Percentiles rank a stretch among this genome's conserved stretches.
Evolutionary conservation across 2,113 vertebrate species (phyloP).

Genomic region (Puma concolor): DNA sequence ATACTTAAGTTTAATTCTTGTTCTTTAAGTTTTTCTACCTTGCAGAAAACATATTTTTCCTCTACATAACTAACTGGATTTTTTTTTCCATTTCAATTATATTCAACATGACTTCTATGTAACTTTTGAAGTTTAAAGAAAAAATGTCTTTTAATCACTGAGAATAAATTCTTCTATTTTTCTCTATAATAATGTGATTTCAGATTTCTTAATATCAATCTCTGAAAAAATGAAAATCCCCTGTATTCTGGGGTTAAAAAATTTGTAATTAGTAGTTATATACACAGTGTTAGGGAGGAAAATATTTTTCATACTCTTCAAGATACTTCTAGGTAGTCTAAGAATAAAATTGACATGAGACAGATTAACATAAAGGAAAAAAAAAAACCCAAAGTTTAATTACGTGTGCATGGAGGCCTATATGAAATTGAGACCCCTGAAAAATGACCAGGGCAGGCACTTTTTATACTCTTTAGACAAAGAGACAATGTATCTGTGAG

Average conservation of each 20-base stretch:
- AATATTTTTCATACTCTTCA: neutral
- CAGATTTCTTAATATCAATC: neutral
- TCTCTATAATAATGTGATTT: neutral
- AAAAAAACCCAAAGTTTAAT: neutral
- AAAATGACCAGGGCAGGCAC: neutral
- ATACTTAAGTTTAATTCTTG: neutral
- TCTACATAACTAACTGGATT: neutral
- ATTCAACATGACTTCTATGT: neutral
- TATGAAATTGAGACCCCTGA: neutral
- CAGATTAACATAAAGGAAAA: neutral
- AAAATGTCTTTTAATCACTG: neutral
- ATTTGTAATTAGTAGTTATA: neutral
- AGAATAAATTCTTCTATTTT: neutral
- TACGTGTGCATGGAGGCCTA: neutral
- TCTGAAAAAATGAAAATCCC: neutral
- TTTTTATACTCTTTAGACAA: neutral
- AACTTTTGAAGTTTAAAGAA: neutral
- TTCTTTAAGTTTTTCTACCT: neutral
- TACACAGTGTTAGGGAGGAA: neutral
- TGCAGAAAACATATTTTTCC: neutral
- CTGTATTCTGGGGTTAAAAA: neutral
- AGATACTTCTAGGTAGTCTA: neutral
- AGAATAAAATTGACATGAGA: neutral
- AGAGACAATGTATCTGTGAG: neutral
- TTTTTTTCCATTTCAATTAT: neutral